Evolutionary conservation across 2,113 vertebrate genomes (phyloP).

Genomic region (Nansenia antarctica): DNA sequence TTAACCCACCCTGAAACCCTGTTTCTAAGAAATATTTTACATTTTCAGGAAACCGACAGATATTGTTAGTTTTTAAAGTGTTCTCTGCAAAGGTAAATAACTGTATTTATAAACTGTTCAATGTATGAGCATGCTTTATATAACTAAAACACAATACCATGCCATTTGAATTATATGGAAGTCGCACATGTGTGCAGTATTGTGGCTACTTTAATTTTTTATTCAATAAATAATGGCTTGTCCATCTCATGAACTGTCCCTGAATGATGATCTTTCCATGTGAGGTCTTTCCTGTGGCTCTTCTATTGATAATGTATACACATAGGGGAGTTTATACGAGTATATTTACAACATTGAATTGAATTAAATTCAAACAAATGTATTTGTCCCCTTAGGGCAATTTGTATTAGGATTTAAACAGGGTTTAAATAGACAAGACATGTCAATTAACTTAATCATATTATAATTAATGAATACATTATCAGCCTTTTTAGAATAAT

Average conservation of each 20-base stretch:
- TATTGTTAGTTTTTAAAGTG: conserved; percentile 28
- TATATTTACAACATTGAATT: too few relatives aligned
- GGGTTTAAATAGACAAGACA: too few relatives aligned
- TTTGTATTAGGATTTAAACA: too few relatives aligned
- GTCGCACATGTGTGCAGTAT: conserved; percentile 59
- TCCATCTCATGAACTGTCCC: conserved; percentile 20
- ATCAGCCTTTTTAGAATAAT: too few relatives aligned
- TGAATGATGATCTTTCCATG: conserved; percentile 9
- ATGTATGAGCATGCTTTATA: conserved; percentile 73
- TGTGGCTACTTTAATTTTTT: conserved; percentile 63
- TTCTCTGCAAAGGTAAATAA: conserved; percentile 43
- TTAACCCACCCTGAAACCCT: conserved; percentile 46
- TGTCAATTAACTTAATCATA: too few relatives aligned
- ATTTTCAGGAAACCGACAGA: conserved; percentile 20
- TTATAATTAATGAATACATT: too few relatives aligned
- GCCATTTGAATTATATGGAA: conserved; percentile 54
- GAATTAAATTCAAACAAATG: too few relatives aligned
- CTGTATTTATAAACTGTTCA: conserved; percentile 74
- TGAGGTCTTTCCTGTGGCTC: background rate
- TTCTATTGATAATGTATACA: background rate
- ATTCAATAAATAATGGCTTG: conserved; percentile 62
- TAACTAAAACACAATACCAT: conserved; percentile 58
- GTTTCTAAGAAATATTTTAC: conserved; percentile 63
- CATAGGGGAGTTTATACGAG: too few relatives aligned
- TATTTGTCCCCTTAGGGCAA: too few relatives aligned